Conservation (phyloP, 2,797 vertebrate species). For the Betta splendens region DNA sequence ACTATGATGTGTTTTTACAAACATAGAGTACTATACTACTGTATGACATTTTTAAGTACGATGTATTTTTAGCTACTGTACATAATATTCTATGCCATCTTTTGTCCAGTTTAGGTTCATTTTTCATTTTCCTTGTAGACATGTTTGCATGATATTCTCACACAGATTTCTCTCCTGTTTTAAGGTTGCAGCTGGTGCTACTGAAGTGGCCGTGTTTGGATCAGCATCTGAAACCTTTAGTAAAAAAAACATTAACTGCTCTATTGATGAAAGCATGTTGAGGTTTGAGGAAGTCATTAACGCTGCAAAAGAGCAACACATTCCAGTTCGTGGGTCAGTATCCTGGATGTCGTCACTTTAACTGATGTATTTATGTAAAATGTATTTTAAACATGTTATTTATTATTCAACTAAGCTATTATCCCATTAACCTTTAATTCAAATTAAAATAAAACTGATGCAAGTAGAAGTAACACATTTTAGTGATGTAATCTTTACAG, state of each 20-base stretch:
- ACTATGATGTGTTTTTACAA: too few species aligned
- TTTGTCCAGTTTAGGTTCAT: too few species aligned
- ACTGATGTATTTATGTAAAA: slow-evolving; percentile 49
- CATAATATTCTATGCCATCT: too few species aligned
- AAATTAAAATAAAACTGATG: slow-evolving; percentile 21
- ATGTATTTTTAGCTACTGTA: too few species aligned
- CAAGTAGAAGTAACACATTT: slow-evolving; percentile 39
- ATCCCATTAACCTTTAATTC: slow-evolving; percentile 3
- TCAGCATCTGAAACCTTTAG: slow-evolving; percentile 94
- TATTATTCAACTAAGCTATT: slow-evolving; percentile 6
- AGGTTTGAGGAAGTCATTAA: slow-evolving; percentile 89
- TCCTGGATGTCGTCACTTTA: slow-evolving; percentile 10
- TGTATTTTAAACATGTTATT: slow-evolving; percentile 13
- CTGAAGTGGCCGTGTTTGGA: slow-evolving; percentile 93
- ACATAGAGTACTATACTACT: too few species aligned
- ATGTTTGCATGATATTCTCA: too few species aligned
- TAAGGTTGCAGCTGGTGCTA: slow-evolving; percentile 92
- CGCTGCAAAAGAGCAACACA: slow-evolving; percentile 83
- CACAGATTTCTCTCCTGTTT: slow-evolving; percentile 59
- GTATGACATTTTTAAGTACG: too few species aligned
- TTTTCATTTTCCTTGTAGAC: too few species aligned
- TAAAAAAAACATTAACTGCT: slow-evolving; percentile 94
- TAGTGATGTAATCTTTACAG: slow-evolving; percentile 66
- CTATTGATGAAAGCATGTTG: slow-evolving; percentile 92
- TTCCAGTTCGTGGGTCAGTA: slow-evolving; percentile 92